Conservation (phyloP, 2,797 vertebrate genomes). For the Smutsia temminckii region DNA sequence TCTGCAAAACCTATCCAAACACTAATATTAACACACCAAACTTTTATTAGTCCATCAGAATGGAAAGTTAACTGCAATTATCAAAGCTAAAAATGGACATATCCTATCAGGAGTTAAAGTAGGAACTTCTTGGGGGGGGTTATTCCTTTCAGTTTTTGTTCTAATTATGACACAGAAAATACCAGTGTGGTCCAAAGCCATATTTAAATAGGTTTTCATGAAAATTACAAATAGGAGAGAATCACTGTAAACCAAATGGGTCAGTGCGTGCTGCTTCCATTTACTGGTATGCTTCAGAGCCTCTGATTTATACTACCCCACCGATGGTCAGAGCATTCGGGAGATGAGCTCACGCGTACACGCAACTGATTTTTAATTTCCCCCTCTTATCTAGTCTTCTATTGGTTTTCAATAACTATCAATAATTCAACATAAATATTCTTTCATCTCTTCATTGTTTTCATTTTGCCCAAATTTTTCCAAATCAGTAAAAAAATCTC, state of each 20-base stretch:
- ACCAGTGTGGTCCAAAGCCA: not conserved
- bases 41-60: not conserved
- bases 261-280: not conserved
- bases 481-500: not conserved
- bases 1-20: constrained; percentile 10
- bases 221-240: not conserved
- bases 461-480: not conserved
- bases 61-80: not conserved
- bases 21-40: not conserved
- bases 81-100: not conserved
- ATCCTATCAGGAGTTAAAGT: not conserved
- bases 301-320: not conserved
- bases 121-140: not conserved
- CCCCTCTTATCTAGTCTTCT: not conserved
- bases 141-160: constrained; percentile 25
- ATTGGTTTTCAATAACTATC: not conserved
- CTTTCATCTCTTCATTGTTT: not conserved
- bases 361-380: not conserved
- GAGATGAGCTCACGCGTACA: not conserved
- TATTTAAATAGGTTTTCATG: not conserved
- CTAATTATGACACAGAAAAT: not conserved
- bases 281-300: not conserved
- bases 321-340: not conserved
- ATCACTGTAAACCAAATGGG: not conserved
- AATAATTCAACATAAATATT: not conserved